phyloP scores from a whole-genome alignment of 2,888 invertebrate genomes.

The Lycophotia porphyrea region DNA sequence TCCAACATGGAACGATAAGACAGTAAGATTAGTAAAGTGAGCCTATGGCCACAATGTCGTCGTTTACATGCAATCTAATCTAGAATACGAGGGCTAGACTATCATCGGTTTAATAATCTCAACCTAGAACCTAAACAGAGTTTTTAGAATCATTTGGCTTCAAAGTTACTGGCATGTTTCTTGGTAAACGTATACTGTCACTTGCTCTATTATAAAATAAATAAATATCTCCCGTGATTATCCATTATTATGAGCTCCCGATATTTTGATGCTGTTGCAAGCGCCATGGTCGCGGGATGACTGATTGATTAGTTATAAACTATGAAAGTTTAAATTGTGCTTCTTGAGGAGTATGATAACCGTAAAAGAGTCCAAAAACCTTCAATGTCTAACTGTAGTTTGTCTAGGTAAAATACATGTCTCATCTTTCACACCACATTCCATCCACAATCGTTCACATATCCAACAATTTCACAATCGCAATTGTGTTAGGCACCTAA shows the following conservation, averaged over 20 bases:
- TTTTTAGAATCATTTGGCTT: not conserved
- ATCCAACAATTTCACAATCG: constrained; percentile 28
- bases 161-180: not conserved
- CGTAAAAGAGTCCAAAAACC: not conserved
- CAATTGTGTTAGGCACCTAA: constrained; percentile 42
- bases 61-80: not conserved
- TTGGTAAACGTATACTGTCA: too few relatives aligned
- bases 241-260: too few relatives aligned
- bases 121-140: not conserved
- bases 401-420: not conserved
- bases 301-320: too few relatives aligned
- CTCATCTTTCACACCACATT: constrained; percentile 4
- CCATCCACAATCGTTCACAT: constrained; percentile 9
- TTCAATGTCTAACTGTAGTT: not conserved
- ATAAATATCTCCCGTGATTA: too few relatives aligned
- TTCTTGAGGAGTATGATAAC: not conserved
- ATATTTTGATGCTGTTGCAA: too few relatives aligned
- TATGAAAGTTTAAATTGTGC: too few relatives aligned
- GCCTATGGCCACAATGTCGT: not conserved
- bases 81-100: not conserved
- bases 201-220: too few relatives aligned
- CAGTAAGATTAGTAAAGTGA: not conserved
- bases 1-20: not conserved
- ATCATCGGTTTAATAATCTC: not conserved
- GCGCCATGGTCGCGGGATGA: too few relatives aligned